A percentile compares a stretch with the other conserved stretches of the same genome.
Evolutionary conservation across 2,113 vertebrate species (phyloP).

Genomic region (Halichoerus grypus): DNA sequence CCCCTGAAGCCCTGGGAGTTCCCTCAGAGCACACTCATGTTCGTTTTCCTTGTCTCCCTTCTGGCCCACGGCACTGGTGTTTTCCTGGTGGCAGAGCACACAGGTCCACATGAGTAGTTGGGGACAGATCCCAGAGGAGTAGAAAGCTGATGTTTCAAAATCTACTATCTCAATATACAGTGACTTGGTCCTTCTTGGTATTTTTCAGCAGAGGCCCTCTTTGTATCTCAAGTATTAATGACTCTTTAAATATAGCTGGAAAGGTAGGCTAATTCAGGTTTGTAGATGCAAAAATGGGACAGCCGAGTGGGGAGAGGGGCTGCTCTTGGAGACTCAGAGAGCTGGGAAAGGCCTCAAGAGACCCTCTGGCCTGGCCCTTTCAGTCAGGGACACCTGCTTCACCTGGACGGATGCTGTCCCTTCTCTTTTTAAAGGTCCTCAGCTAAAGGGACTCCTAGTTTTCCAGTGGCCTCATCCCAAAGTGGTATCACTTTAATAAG

Average conservation of each 20-base stretch:
- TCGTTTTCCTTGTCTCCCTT: neutral
- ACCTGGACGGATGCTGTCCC: neutral
- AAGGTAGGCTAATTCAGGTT: neutral
- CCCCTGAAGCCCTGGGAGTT: neutral
- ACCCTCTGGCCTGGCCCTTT: neutral
- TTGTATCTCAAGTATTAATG: neutral
- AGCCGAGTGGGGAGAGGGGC: neutral
- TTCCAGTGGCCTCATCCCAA: neutral
- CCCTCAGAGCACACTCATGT: neutral
- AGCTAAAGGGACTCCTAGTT: neutral
- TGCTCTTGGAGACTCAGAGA: neutral
- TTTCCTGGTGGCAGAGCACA: neutral
- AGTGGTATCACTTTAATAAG: neutral
- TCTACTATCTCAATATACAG: neutral
- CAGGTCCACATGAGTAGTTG: neutral
- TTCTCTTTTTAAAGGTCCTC: neutral
- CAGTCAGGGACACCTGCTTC: neutral
- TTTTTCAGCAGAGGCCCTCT: slow-evolving; percentile 35
- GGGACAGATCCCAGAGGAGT: neutral
- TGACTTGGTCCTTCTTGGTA: neutral
- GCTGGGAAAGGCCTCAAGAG: neutral
- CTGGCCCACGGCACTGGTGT: neutral
- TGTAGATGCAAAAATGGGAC: neutral
- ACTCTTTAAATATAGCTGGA: neutral
- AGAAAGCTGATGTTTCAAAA: neutral